These are phyloP conservation scores for Calosoma granatense DNA, from an alignment of 1,140 invertebrate species.

Conservation along the genomic window DNA sequence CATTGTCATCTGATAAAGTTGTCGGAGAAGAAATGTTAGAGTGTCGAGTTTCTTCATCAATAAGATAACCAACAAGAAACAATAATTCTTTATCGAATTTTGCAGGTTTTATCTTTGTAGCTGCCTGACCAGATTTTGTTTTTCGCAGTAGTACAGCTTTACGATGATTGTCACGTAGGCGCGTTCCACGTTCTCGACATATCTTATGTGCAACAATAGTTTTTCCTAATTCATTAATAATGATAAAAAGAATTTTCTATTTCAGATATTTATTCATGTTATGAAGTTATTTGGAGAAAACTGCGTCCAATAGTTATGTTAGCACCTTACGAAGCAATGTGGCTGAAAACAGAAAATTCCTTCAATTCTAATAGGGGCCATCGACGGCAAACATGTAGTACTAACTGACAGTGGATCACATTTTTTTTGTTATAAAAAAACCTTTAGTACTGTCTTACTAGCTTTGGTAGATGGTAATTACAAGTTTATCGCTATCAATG, in stretches of 20 bases:
- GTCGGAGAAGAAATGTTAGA: conserved; percentile 12
- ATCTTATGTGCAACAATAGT: conserved; percentile 13
- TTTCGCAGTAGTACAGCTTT: conserved; percentile 19
- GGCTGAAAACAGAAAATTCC: conserved; percentile 16
- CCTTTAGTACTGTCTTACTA: conserved; percentile 34
- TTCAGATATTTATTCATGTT: conserved; percentile 16
- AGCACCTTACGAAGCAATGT: conserved; percentile 12
- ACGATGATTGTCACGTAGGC: conserved; percentile 18
- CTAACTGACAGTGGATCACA: conserved; percentile 27
- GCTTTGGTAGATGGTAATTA: conserved; percentile 36
- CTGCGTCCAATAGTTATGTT: conserved; percentile 18
- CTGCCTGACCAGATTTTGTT: conserved; percentile 18
- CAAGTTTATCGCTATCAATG: conserved; percentile 33
- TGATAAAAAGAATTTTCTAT: conserved; percentile 8
- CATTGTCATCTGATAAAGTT: neutral
- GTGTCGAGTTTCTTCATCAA: conserved; percentile 15
- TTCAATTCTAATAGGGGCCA: conserved; percentile 30
- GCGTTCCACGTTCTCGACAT: conserved; percentile 14
- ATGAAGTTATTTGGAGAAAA: conserved; percentile 15
- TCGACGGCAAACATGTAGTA: conserved; percentile 38
- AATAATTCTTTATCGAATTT: conserved; percentile 18
- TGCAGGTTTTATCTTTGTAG: conserved; percentile 16
- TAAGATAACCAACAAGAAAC: conserved; percentile 17
- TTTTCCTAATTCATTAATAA: conserved; percentile 5
- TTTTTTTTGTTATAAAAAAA: conserved; percentile 36